Conservation (phyloP, 2,113 vertebrate genomes). For the Pelusios castaneus region DNA sequence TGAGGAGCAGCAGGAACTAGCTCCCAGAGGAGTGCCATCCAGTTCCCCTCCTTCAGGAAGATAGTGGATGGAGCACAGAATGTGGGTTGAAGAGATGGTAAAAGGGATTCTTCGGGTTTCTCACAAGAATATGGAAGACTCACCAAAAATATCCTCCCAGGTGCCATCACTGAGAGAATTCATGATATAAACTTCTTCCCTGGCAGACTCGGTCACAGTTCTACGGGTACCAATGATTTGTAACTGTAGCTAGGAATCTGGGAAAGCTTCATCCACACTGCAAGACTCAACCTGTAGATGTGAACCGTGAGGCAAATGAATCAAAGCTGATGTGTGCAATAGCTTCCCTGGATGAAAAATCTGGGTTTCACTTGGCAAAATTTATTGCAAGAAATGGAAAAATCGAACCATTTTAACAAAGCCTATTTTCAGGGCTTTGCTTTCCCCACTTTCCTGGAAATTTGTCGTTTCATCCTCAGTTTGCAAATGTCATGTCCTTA, state of each 20-base stretch:
- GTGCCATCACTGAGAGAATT: not conserved
- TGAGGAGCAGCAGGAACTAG: not conserved
- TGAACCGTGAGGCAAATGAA: not conserved
- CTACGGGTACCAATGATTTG: rapidly evolving
- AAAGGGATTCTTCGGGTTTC: not conserved
- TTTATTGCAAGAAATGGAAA: not conserved
- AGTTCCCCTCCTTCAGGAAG: not conserved
- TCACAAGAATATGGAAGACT: not conserved
- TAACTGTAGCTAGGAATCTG: not conserved
- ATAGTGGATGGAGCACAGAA: not conserved
- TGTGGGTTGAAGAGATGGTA: not conserved
- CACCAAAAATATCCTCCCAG: not conserved
- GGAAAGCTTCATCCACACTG: not conserved
- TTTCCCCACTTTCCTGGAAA: not conserved
- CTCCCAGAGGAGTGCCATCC: not conserved
- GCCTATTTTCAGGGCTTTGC: not conserved
- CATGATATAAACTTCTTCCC: not conserved
- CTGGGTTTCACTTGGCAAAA: not conserved
- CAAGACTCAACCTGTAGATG: not conserved
- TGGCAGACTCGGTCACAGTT: not conserved
- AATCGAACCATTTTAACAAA: not conserved
- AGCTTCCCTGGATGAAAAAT: not conserved
- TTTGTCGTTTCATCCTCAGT: not conserved
- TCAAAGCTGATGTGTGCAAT: not conserved
- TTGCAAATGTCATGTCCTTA: not conserved